Evolutionary conservation across 2,888 invertebrate species (phyloP).

Genomic region (Muschampia plurimacula): DNA sequence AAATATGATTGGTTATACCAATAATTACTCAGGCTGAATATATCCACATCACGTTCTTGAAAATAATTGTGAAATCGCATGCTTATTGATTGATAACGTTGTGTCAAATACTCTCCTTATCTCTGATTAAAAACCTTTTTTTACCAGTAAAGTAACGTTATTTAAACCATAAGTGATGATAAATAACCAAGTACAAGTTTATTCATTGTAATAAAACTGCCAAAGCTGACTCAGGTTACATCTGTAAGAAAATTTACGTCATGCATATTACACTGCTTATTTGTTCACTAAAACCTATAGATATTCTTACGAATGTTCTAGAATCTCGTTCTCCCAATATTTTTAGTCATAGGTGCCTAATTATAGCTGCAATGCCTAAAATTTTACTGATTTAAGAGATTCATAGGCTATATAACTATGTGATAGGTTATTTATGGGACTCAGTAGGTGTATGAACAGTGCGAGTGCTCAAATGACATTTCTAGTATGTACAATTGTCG

Average conservation of each 20-base stretch:
- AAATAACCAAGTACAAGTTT: neutral
- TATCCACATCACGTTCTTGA: slow-evolving; percentile 21
- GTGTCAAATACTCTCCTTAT: neutral
- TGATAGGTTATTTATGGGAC: neutral
- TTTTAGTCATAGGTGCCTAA: slow-evolving; percentile 2
- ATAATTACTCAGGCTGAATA: neutral
- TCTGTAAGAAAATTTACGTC: slow-evolving; percentile 59
- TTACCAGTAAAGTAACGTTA: neutral
- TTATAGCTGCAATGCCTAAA: slow-evolving; percentile 12
- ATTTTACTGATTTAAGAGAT: neutral
- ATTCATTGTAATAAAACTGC: slow-evolving; percentile 5
- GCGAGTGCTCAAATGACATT: neutral
- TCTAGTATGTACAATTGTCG: neutral
- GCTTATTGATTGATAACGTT: slow-evolving; percentile 4
- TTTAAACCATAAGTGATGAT: neutral
- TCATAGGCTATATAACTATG: neutral
- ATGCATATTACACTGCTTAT: slow-evolving; percentile 38
- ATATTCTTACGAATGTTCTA: neutral
- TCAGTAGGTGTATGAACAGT: neutral
- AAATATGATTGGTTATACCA: neutral
- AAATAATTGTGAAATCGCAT: slow-evolving; percentile 39
- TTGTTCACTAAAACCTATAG: slow-evolving; percentile 4
- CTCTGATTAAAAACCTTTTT: neutral
- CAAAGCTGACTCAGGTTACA: slow-evolving; percentile 46
- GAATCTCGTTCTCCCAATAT: neutral